Evolutionary conservation across 1,140 invertebrate species (phyloP), one percentile per base, ranked within the genome.

Genomic region (Drosophila repletoides): DNA sequence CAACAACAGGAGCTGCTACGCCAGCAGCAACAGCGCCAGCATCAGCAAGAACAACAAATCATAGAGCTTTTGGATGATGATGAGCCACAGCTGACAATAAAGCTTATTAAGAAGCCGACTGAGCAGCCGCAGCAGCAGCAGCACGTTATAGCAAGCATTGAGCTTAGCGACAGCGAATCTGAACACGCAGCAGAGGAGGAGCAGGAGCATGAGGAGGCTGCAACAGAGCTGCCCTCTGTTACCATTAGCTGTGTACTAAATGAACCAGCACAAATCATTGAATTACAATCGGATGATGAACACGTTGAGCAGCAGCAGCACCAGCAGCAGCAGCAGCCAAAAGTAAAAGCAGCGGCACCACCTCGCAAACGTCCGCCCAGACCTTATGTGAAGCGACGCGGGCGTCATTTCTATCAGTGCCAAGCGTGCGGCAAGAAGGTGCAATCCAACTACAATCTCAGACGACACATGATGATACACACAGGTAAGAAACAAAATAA

Each of bases 391-490:
- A 86, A 86, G 40, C 55, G 79, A 14, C 68, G 75, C 5, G 75
- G 74, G 4, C 73, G 89, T 5, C 66, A 81, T 29, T 61, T 72
- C 9, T 89, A 81, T 38, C 81, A 89, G 51, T 90, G 88, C 40
- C 75, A 67, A 43, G 67, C 79, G 15, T 90, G 88, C 34, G 83
- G 83, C 14, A 90, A 90, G 31, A 90, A 89, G 36, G 88, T 90
- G 21, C 81, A 90, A 43, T 89, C 88, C 22, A 90, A 89, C 40
- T 90, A 90, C 40, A 90, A 90, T 59, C 60, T 90, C 34, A 61
- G 88, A 0, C 68, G 88, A 2, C 88, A 90, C 45, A 90, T 90
- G 88, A 90, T 90, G 88, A 90, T 90, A 46, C 88, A 90, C 34
- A 90, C 88, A 48, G 88, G 88, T 90, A 36, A 66, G 51, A 1